Evolutionary conservation across 2,113 vertebrate species (phyloP), one percentile per base, ranked within the genome.

Genomic region (Amphiprion ocellaris): DNA sequence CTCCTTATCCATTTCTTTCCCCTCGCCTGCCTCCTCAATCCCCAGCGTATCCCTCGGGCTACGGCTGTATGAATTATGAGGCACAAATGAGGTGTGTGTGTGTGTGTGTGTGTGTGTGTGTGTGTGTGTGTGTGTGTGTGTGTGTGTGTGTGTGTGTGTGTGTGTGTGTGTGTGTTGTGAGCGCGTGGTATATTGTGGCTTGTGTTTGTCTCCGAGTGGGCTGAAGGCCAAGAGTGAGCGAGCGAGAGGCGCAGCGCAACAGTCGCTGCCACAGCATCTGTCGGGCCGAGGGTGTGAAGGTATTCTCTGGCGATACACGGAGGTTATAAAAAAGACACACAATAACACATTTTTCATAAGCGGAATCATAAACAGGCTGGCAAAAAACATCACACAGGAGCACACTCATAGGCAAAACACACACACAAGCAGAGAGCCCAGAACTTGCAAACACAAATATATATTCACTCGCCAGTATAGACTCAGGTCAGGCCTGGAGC

Each of bases 211-310:
- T 84, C 2, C 58, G 78, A 81, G 87, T 85, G 77, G 79, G 90
- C 79, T 79, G 68, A 56, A 70, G 88, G 80, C 84, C 77, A 79
- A 70, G 30, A 67, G 79, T 16, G 39, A 80, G 65, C 8, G 16
- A 78, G 80, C 9, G 39, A 69, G 77, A 73, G 60, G 58, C 39
- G 12, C 64, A 68, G 67, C 14, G 61, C 68, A 81, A 71, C 77
- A 85, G 56, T 86, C 66, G 72, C 74, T 81, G 75, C 82, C 65
- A 70, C 76, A 82, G 88, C 83, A 83, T 89, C 87, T 92, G 89
- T 90, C 61, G 52, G 72, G 69, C 58, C 0, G 23, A 81, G 44
- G 67, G 69, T 90, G 91, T 86, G 85, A 89, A 82, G 89, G 85
- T 79, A 87, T 90, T 83, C 84, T 87, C 73, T 46, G 3, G 59